These are phyloP conservation scores for Amblyraja radiata DNA, from an alignment of 2,797 vertebrate genomes.

Conservation along the genomic window DNA sequence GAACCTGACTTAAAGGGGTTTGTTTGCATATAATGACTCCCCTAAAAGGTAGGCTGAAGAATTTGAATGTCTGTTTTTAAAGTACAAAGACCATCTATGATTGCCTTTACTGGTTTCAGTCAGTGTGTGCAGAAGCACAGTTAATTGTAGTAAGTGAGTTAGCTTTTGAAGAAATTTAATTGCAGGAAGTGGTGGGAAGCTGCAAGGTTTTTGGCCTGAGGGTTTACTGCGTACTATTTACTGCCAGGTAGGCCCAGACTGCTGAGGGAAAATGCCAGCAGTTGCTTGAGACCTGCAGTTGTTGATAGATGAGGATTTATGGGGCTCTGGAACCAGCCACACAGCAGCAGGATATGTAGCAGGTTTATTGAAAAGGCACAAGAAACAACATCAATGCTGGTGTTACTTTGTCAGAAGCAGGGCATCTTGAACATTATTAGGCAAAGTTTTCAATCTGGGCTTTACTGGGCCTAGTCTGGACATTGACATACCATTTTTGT, in stretches of 20 bases:
- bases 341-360: constrained; percentile 49
- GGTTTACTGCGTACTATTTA: background rate
- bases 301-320: constrained; percentile 50
- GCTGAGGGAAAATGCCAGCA: constrained; percentile 40
- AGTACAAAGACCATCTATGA: background rate
- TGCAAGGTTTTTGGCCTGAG: constrained; percentile 47
- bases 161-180: constrained; percentile 41
- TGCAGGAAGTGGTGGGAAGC: constrained; percentile 49
- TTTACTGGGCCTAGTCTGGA: constrained; percentile 38
- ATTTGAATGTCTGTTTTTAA: background rate
- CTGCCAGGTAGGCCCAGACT: constrained; percentile 38
- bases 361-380: constrained; percentile 58
- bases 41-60: background rate
- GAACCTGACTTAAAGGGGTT: background rate
- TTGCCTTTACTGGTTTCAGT: background rate
- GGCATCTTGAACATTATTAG: constrained; percentile 42
- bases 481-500: constrained; percentile 42
- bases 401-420: constrained; percentile 58
- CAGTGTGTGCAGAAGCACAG: constrained; percentile 48
- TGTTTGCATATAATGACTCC: background rate
- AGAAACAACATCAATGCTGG: constrained; percentile 57
- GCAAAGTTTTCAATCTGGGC: constrained; percentile 52
- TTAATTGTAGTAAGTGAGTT: constrained; percentile 44
- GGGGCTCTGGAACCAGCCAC: constrained; percentile 53
- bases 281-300: constrained; percentile 42